These are phyloP conservation scores for Amaurobius ferox DNA, from an alignment of 2,888 invertebrate genomes.

Conservation along the genomic window DNA sequence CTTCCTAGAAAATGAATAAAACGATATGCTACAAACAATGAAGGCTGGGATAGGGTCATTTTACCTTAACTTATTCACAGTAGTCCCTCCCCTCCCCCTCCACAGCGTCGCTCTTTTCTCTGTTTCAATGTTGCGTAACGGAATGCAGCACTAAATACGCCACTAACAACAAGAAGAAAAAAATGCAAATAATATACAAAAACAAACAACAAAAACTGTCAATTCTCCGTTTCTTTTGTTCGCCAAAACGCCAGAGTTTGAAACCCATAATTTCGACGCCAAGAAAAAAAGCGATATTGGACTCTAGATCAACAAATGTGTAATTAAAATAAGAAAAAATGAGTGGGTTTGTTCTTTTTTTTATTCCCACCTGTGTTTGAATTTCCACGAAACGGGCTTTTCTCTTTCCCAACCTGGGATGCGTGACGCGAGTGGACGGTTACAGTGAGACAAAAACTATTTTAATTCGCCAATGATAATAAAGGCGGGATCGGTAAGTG, in stretches of 20 bases:
- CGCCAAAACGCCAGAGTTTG: neutral
- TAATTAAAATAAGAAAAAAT: neutral
- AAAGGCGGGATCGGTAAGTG: too few species aligned
- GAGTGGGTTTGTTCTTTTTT: neutral
- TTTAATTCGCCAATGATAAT: too few species aligned
- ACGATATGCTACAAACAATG: too few species aligned
- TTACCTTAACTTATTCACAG: neutral
- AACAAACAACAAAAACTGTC: neutral
- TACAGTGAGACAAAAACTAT: neutral
- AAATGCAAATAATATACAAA: neutral
- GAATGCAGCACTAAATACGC: neutral
- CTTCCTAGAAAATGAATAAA: too few species aligned
- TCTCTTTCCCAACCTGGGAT: neutral
- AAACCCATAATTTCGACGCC: neutral
- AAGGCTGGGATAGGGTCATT: neutral
- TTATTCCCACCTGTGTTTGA: neutral
- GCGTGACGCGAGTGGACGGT: neutral
- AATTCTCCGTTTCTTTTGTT: slow-evolving; percentile 4
- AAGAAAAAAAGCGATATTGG: neutral
- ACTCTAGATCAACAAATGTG: neutral
- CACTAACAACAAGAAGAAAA: neutral
- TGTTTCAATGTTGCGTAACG: slow-evolving; percentile 4
- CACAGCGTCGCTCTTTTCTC: neutral
- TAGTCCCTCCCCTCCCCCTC: too few species aligned
- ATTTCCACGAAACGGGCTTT: neutral